Percentiles rank a stretch among this genome's conserved stretches.
These are phyloP conservation scores for Zenarchopterus dispar DNA, from an alignment of 2,797 vertebrate species.

Conservation along the genomic window DNA sequence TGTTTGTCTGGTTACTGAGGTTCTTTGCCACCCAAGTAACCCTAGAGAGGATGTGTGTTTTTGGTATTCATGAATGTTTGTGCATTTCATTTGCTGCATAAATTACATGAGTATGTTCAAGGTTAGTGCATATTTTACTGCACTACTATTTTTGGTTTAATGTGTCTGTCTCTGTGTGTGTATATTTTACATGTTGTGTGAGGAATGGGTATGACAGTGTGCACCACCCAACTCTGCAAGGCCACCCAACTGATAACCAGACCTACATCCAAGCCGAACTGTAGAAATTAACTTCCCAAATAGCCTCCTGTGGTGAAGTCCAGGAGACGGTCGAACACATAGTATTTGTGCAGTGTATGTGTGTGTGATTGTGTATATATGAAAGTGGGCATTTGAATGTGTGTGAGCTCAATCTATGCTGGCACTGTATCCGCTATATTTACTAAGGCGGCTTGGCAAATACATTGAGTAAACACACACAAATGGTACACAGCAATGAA, in stretches of 20 bases:
- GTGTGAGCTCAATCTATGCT: conserved; percentile 38
- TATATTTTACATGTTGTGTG: background rate
- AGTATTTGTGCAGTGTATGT: conserved; percentile 43
- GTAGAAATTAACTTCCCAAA: conserved; percentile 58
- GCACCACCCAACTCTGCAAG: conserved; percentile 22
- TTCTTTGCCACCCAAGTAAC: conserved; percentile 53
- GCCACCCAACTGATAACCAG: conserved; percentile 57
- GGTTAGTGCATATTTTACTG: conserved; percentile 4
- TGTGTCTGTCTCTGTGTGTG: background rate
- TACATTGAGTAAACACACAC: conserved; percentile 53
- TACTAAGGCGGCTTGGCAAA: conserved; percentile 64
- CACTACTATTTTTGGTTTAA: background rate
- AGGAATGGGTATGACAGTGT: conserved; percentile 3
- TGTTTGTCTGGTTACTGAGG: conserved; percentile 71
- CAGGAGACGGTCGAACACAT: conserved; percentile 44
- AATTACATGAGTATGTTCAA: background rate
- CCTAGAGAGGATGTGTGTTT: background rate
- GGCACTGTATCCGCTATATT: conserved; percentile 66
- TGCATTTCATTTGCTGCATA: conserved; percentile 1
- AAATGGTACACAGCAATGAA: conserved; percentile 6
- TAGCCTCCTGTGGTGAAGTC: conserved; percentile 58
- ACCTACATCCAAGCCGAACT: conserved; percentile 47
- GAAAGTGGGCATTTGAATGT: conserved; percentile 24
- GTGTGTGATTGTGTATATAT: conserved; percentile 31
- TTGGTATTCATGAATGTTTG: conserved; percentile 2